These are phyloP conservation scores for Clavelina lepadiformis DNA, from an alignment of 23 tunicate genomes.

Conservation along the genomic window DNA sequence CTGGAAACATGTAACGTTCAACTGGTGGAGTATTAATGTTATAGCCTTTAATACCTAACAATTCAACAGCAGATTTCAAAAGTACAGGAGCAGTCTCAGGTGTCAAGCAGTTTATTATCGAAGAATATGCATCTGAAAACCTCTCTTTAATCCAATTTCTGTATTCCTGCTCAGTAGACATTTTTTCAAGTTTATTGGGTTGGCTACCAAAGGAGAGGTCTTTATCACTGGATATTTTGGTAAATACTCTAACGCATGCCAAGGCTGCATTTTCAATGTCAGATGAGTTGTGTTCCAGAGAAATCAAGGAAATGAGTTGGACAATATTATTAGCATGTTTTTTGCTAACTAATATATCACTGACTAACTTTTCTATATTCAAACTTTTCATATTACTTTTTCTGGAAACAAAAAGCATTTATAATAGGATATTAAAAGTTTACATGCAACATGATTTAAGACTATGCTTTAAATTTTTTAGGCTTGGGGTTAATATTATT, in stretches of 20 bases:
- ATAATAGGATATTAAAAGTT: too few relatives aligned
- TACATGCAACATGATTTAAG: too few relatives aligned
- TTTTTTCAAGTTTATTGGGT: background rate
- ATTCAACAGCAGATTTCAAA: background rate
- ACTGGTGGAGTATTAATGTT: too few relatives aligned
- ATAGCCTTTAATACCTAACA: too few relatives aligned
- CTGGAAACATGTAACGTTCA: background rate
- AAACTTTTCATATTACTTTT: too few relatives aligned
- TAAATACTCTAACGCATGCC: slow-evolving; percentile 17
- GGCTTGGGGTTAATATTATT: too few relatives aligned
- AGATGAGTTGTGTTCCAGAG: background rate
- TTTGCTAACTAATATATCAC: slow-evolving; percentile 13
- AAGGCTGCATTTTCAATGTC: background rate
- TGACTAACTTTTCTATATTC: slow-evolving; percentile 13
- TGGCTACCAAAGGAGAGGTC: slow-evolving; percentile 11
- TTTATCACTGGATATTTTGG: slow-evolving; percentile 1
- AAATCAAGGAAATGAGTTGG: slow-evolving; percentile 13
- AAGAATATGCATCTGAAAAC: slow-evolving; percentile 7
- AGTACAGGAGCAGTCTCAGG: background rate
- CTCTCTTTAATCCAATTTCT: slow-evolving; percentile 34
- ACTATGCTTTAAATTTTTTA: too few relatives aligned
- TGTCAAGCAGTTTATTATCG: background rate
- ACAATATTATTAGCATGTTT: slow-evolving; percentile 40
- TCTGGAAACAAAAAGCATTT: too few relatives aligned
- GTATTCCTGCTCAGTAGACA: slow-evolving; percentile 2